These are phyloP conservation scores for Smittia aterrima DNA, from an alignment of 2,888 invertebrate species.

Conservation along the genomic window DNA sequence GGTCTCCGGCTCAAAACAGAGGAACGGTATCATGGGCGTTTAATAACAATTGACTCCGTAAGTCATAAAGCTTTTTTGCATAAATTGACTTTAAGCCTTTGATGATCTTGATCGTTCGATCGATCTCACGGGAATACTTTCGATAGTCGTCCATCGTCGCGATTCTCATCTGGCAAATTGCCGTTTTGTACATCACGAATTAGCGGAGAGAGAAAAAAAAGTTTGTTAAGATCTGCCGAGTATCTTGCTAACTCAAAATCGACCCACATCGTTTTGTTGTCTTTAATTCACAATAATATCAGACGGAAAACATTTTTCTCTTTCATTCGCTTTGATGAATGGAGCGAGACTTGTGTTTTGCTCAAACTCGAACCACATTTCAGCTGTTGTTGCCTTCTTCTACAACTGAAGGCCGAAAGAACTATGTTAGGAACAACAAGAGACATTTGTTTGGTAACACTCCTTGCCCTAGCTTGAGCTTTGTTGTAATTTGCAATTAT, in stretches of 20 bases:
- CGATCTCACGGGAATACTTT: not conserved
- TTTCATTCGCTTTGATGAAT: not conserved
- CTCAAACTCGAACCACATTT: slow-evolving; percentile 11
- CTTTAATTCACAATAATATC: not conserved
- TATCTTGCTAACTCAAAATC: not conserved
- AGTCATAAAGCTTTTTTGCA: slow-evolving; percentile 1
- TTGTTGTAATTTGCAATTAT: not conserved
- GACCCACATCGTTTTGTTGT: not conserved
- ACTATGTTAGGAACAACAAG: not conserved
- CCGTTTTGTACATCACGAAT: not conserved
- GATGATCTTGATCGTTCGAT: not conserved
- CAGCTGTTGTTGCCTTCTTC: not conserved
- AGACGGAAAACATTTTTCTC: not conserved
- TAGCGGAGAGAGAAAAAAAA: not conserved
- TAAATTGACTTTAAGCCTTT: not conserved
- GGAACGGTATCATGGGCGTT: slow-evolving; percentile 1
- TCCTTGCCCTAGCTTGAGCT: too few species aligned
- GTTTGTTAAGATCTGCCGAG: not conserved
- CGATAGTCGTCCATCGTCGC: not conserved
- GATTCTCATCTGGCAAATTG: not conserved
- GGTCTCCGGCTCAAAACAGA: not conserved
- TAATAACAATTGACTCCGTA: not conserved
- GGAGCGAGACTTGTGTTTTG: not conserved
- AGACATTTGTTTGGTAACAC: too few species aligned
- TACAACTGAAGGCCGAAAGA: not conserved